Conservation (phyloP, 2,888 invertebrate species). For the Drosophila mimica region DNA sequence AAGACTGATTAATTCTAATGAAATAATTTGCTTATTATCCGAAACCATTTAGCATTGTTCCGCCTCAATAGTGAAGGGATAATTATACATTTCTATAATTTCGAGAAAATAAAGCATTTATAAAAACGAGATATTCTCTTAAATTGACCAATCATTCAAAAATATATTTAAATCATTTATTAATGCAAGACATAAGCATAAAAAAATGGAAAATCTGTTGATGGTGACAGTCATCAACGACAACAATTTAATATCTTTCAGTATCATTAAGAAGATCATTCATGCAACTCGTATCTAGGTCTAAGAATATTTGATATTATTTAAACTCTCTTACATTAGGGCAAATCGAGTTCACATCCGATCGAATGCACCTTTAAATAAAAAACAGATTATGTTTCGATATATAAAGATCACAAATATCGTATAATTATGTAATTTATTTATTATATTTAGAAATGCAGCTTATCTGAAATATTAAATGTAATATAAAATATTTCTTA, state of each 20-base stretch:
- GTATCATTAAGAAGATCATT: not conserved
- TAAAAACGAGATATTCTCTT: not conserved
- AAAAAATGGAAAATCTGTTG: not conserved
- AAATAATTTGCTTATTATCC: not conserved
- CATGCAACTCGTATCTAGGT: conserved; percentile 22
- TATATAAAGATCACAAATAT: conserved; percentile 1
- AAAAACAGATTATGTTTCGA: conserved; percentile 29
- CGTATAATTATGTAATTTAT: not conserved
- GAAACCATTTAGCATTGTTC: not conserved
- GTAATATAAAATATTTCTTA: not conserved
- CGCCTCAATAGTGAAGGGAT: not conserved
- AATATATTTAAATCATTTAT: not conserved
- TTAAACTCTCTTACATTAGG: conserved; percentile 31
- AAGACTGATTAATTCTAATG: not conserved
- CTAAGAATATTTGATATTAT: conserved; percentile 4
- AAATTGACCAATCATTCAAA: not conserved
- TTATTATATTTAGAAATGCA: not conserved
- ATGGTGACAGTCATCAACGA: not conserved
- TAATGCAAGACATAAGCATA: not conserved
- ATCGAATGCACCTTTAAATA: conserved; percentile 18
- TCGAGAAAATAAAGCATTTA: not conserved
- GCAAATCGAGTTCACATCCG: conserved; percentile 30
- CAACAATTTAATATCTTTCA: not conserved
- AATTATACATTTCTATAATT: not conserved
- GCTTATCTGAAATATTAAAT: conserved; percentile 23